These are phyloP conservation scores for Papilio glaucus DNA, from an alignment of 1,140 invertebrate species.

Conservation along the genomic window DNA sequence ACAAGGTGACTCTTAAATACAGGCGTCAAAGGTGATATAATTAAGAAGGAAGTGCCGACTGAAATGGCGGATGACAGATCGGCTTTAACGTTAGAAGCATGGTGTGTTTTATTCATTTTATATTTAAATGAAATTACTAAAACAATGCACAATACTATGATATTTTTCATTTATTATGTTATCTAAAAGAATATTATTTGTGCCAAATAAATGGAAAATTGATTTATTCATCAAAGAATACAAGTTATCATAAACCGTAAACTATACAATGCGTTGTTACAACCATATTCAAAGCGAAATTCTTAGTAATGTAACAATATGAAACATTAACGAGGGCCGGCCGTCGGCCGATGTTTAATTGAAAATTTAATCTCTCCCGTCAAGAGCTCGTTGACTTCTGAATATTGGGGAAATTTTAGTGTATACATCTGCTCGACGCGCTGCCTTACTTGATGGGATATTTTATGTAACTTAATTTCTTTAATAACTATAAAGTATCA, in stretches of 20 bases:
- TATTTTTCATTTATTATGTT: too few relatives aligned
- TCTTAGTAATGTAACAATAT: background rate
- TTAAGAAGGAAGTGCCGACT: too few relatives aligned
- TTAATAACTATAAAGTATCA: too few relatives aligned
- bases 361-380: slow-evolving; percentile 45
- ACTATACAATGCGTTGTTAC: background rate
- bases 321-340: slow-evolving; percentile 1
- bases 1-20: too few relatives aligned
- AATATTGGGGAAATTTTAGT: slow-evolving; percentile 41
- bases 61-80: too few relatives aligned
- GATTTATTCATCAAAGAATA: background rate
- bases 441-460: background rate
- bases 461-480: background rate
- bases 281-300: background rate
- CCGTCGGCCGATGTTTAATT: slow-evolving; percentile 40
- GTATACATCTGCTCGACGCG: background rate
- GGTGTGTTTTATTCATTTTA: too few relatives aligned
- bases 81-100: too few relatives aligned
- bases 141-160: too few relatives aligned
- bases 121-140: too few relatives aligned
- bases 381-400: slow-evolving; percentile 35
- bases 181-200: too few relatives aligned
- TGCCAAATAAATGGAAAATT: background rate
- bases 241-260: background rate
- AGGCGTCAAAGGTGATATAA: too few relatives aligned